Evolutionary conservation across 1,140 invertebrate species (phyloP), one percentile per base, ranked within the genome.

Genomic region (Diabrotica virgifera): DNA sequence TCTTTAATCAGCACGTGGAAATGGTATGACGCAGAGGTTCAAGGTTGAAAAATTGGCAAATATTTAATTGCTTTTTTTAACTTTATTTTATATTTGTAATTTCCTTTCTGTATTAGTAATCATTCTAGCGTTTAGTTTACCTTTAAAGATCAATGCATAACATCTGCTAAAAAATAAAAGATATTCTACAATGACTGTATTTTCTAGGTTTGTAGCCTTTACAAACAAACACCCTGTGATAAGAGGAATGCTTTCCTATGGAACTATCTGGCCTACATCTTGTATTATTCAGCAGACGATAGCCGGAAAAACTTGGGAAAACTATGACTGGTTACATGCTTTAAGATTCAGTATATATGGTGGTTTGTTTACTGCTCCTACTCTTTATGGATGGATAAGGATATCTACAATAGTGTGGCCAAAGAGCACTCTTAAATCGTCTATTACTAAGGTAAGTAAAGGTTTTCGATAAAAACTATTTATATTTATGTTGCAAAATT

Each of bases 241-340:
- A 5, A 75, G 85, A 52, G 91, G 91, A 5, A 90, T 91, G 84
- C 78, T 86, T 0, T 87, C 88, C 0, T 93, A 93, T 70, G 83
- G 68, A 54, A 64, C 62, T 6, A 56, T 72, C 36, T 83, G 35
- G 72, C 88, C 51, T 78, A 82, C 70, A 10, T 74, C 74, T 38
- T 69, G 68, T 58, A 61, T 76, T 11, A 74, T 74, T 9, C 82
- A 84, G 71, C 82, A 82, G 71, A 83, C 71, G 70, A 79, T 84
- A n/a, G 76, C 81, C 6, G 82, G 83, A 38, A 83, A 82, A 64
- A 80, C 81, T 10, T 76, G 83, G 68, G 72, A 84, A 40, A 83
- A 85, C 74, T 87, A 84, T 63, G 82, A 85, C 68, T 85, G 82
- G 82, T 77, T 74, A 8, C 82, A 87, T 71, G 83, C 83, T 5